These are phyloP conservation scores for Gallinago jamesoni DNA, from an alignment of 2,113 vertebrate species.

Conservation along the genomic window DNA sequence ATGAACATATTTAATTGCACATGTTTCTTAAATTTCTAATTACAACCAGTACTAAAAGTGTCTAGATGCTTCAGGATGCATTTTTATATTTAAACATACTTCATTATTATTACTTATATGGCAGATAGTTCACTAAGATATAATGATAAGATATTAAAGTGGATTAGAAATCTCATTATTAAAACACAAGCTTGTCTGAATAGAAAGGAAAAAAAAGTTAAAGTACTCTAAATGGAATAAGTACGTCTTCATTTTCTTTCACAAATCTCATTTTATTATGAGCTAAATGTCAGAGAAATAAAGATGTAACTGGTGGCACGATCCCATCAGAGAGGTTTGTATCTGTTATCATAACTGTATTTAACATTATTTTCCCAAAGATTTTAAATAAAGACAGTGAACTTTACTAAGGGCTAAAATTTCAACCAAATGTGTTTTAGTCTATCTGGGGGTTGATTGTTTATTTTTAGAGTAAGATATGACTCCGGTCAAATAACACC, in stretches of 20 bases:
- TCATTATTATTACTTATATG: constrained; percentile 68
- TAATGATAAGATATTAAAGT: constrained; percentile 56
- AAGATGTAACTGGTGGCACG: constrained; percentile 19
- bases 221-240: not conserved
- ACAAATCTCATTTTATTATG: constrained; percentile 55
- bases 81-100: constrained; percentile 59
- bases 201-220: not conserved
- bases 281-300: constrained; percentile 51
- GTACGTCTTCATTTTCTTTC: constrained; percentile 45
- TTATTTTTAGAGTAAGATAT: constrained; percentile 22
- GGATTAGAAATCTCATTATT: constrained; percentile 66
- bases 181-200: constrained; percentile 47
- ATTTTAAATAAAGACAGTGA: not conserved
- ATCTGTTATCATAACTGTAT: not conserved
- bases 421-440: not conserved
- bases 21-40: constrained; percentile 73
- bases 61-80: constrained; percentile 43
- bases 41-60: constrained; percentile 68
- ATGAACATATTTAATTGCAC: constrained; percentile 66
- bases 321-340: constrained; percentile 14
- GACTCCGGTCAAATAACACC: constrained; percentile 16
- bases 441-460: not conserved
- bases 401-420: constrained; percentile 7
- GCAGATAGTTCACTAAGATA: constrained; percentile 62
- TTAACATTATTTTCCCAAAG: not conserved